Evolutionary conservation across 2,113 vertebrate genomes (phyloP).

Genomic region (Albula goreensis): DNA sequence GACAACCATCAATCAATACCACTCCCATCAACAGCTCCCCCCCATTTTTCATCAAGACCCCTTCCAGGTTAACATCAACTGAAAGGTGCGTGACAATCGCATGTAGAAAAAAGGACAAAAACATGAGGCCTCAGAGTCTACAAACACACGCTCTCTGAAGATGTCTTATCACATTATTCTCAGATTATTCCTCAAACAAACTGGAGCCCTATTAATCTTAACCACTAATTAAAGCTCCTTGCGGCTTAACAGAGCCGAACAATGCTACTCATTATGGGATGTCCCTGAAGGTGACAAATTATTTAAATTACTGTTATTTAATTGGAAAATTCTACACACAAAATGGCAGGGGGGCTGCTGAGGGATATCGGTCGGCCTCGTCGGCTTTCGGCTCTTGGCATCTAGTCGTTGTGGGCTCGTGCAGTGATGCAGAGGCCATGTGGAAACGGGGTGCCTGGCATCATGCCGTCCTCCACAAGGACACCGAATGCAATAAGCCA

Average conservation of each 20-base stretch:
- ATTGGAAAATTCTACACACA: conserved; percentile 55
- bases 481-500: conserved; percentile 31
- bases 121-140: neutral
- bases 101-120: neutral
- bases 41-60: neutral
- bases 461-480: conserved; percentile 24
- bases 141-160: neutral
- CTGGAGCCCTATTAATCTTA: conserved; percentile 47
- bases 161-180: conserved; percentile 31
- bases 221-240: conserved; percentile 51
- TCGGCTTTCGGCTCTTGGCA: conserved; percentile 19
- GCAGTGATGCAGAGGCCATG: conserved; percentile 27
- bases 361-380: neutral
- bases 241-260: conserved; percentile 42
- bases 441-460: conserved; percentile 17
- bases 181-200: conserved; percentile 41
- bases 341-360: conserved; percentile 22
- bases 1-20: neutral
- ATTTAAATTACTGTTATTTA: conserved; percentile 58
- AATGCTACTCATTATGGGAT: conserved; percentile 49
- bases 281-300: conserved; percentile 52
- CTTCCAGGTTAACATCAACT: conserved; percentile 1
- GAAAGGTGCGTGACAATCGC: neutral
- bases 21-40: too few relatives aligned
- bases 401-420: conserved; percentile 22